Evolutionary conservation across 2,888 invertebrate species (phyloP).

Genomic region (Melanargia galathea): DNA sequence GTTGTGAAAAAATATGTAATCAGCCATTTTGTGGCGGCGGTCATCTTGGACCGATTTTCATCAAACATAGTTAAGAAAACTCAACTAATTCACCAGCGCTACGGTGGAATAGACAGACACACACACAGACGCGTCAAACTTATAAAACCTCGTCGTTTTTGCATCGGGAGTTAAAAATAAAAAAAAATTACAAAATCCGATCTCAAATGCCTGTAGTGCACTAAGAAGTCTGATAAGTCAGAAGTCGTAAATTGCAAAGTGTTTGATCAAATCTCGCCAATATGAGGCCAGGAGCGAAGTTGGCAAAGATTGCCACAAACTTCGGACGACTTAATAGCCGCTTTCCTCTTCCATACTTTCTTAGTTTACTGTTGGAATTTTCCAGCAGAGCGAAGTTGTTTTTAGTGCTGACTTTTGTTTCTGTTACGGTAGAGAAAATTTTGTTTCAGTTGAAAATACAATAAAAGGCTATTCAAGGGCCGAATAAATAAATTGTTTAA

Average conservation of each 20-base stretch:
- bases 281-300: constrained; percentile 24
- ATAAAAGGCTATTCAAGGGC: no score
- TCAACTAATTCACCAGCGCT: no score
- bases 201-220: background rate
- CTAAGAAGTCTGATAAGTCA: background rate
- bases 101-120: no score
- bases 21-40: no score
- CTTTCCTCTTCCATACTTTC: constrained; percentile 25
- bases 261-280: constrained; percentile 28
- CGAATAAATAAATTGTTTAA: no score
- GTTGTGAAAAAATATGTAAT: no score
- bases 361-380: constrained; percentile 24
- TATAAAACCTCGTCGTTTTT: no score
- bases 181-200: no score
- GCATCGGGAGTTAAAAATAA: no score
- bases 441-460: background rate
- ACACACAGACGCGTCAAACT: no score
- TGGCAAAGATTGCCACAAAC: constrained; percentile 27
- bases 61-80: no score
- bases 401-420: constrained; percentile 21
- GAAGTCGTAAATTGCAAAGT: constrained; percentile 24
- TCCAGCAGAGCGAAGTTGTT: constrained; percentile 22
- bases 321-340: constrained; percentile 30
- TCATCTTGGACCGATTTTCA: no score
- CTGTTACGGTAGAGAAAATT: constrained; percentile 1